Evolutionary conservation across 2,113 vertebrate species (phyloP).

Genomic region (Neomonachus schauinslandi): DNA sequence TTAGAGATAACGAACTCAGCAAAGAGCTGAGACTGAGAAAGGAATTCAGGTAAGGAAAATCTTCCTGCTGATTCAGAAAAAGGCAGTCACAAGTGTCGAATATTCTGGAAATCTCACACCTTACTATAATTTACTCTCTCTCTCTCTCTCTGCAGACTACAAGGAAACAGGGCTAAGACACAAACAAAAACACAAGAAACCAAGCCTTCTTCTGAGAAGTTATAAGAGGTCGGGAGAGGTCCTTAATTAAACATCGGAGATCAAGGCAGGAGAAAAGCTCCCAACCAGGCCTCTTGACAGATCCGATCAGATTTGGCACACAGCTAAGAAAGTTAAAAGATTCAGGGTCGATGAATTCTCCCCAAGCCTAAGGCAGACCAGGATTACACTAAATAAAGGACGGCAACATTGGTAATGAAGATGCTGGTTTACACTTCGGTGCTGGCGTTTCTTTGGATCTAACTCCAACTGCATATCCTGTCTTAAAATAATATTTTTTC

Average conservation of each 20-base stretch:
- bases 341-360: background rate
- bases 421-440: rapidly evolving
- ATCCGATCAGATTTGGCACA: background rate
- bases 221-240: background rate
- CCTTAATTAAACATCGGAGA: background rate
- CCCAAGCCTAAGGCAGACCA: background rate
- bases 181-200: background rate
- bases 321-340: background rate
- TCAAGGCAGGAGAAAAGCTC: background rate
- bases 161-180: background rate
- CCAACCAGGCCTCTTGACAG: background rate
- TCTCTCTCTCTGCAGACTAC: background rate
- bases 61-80: conserved; percentile 40
- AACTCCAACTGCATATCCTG: background rate
- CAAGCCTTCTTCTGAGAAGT: background rate
- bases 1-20: conserved; percentile 21
- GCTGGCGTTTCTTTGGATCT: background rate
- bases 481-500: background rate
- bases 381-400: background rate
- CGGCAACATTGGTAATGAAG: background rate
- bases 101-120: background rate
- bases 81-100: background rate
- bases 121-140: background rate
- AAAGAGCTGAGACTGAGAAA: conserved; percentile 36
- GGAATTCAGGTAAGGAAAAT: conserved; percentile 11